Conservation (phyloP, 2,113 vertebrate genomes). For the Ceyx margarethae region DNA sequence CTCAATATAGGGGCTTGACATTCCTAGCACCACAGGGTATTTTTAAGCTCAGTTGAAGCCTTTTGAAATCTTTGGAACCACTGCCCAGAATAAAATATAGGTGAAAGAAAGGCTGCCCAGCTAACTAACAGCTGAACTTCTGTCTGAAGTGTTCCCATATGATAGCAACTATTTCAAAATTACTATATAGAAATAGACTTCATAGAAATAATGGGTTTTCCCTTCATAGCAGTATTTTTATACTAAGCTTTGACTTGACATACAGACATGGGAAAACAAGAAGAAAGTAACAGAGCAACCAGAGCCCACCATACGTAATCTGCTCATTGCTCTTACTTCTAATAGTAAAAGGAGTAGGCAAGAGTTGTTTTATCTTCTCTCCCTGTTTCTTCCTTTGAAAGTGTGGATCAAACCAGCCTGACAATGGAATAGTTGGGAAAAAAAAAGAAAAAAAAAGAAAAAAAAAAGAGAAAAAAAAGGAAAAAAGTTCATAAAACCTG, state of each 20-base stretch:
- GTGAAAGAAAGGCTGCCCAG: neutral
- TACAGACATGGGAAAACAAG: neutral
- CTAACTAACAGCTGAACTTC: neutral
- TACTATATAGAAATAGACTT: neutral
- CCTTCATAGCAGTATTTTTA: neutral
- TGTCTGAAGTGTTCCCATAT: neutral
- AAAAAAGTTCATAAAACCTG: neutral
- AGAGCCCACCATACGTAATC: neutral
- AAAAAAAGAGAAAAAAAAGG: neutral
- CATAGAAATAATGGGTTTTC: neutral
- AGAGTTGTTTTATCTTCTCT: neutral
- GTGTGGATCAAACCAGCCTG: neutral
- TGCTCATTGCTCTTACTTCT: accelerated
- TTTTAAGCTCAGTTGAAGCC: neutral
- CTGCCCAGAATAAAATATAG: neutral
- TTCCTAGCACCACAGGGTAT: neutral
- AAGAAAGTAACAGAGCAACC: neutral
- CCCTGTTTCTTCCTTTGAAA: neutral
- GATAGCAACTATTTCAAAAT: neutral
- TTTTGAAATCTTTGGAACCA: neutral
- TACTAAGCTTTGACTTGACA: neutral
- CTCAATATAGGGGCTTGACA: neutral
- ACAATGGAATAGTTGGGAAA: neutral
- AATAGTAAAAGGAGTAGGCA: neutral
- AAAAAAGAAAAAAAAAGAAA: too few relatives aligned